phyloP scores from a whole-genome alignment of 2,888 invertebrate genomes.

The Thecophora atra region DNA sequence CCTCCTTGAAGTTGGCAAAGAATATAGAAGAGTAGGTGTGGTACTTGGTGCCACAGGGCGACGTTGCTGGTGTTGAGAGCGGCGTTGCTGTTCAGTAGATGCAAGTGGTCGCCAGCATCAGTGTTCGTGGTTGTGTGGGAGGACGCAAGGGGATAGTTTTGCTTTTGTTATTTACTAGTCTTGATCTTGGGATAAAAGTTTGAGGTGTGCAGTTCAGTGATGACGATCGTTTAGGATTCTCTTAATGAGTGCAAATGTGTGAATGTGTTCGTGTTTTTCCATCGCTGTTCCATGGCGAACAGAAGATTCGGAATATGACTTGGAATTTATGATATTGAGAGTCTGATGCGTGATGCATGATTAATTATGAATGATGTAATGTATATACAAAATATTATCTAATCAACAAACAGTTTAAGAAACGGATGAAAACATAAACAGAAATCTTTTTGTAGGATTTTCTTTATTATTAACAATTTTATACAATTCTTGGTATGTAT shows the following conservation, averaged over 20 bases:
- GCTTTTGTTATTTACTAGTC: constrained; percentile 50
- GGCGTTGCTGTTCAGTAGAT: constrained; percentile 58
- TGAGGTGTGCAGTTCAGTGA: constrained; percentile 30
- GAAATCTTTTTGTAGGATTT: constrained; percentile 25
- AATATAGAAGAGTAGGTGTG: constrained; percentile 63
- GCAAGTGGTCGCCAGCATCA: constrained; percentile 19
- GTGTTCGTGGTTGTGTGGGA: constrained; percentile 37
- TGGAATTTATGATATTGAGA: too few species aligned
- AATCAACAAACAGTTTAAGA: not conserved
- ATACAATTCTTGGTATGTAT: constrained; percentile 22
- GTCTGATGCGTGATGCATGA: not conserved
- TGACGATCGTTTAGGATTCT: not conserved
- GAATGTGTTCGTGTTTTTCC: constrained; percentile 1
- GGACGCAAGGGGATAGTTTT: constrained; percentile 44
- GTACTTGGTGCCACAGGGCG: constrained; percentile 63
- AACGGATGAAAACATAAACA: not conserved
- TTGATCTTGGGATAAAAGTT: constrained; percentile 45
- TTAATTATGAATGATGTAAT: too few species aligned
- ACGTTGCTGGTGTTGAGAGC: constrained; percentile 63
- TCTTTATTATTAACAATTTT: constrained; percentile 32
- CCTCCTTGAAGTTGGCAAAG: constrained; percentile 62
- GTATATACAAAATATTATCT: not conserved
- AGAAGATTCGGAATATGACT: constrained; percentile 5
- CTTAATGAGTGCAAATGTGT: constrained; percentile 6
- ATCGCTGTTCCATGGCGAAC: constrained; percentile 18